Evolutionary conservation across 2,113 vertebrate genomes (phyloP), one percentile per base, ranked within the genome.

Genomic region (Trichomycterus rosablanca): DNA sequence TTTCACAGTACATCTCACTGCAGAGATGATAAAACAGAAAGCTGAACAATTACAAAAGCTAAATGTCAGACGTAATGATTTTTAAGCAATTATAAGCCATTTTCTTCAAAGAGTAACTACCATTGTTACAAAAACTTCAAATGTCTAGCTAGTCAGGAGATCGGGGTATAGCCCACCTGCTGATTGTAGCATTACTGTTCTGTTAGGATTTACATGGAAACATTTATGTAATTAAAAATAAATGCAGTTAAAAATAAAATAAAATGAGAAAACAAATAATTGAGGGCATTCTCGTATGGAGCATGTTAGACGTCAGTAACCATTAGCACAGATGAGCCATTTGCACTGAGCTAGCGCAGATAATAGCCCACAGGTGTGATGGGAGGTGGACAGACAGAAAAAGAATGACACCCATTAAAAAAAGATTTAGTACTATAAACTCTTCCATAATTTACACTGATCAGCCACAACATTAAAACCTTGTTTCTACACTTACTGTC

Each of bases 341-440:
- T 73, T 46, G 50, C 9, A 18, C 50, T 48, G 18, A 67, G 50
- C 72, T 64, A 55, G 61, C 51, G 8, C 45, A 64, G 65, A 67
- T 75, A 75, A 78, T 73, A 53, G 65, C 57, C 9, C 62, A 66
- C 73, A 73, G 70, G 70, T 73, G 61, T n/a, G 14, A 28, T 39
- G 58, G 63, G 40, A 44, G 56, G 30, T n/a, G 15, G 40, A 35
- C 18, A n/a, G 12, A 23, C 22, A 34, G 39, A 14, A 10, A 50
- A 49, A 2, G n/a, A 50, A 50, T 19, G 24, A 20, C 42, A 30
- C 26, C 26, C 12, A 32, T 52, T 15, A 16, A 24, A 45, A 45
- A 9, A 45, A 15, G 26, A 30, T 7, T n/a, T n/a, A n/a, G n/a
- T n/a, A n/a, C n/a, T n/a, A n/a, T n/a, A n/a, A n/a, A n/a, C n/a